Base-by-base conservation (phyloP, 2,113 vertebrate species). In the Oreochromis spilurus region DNA sequence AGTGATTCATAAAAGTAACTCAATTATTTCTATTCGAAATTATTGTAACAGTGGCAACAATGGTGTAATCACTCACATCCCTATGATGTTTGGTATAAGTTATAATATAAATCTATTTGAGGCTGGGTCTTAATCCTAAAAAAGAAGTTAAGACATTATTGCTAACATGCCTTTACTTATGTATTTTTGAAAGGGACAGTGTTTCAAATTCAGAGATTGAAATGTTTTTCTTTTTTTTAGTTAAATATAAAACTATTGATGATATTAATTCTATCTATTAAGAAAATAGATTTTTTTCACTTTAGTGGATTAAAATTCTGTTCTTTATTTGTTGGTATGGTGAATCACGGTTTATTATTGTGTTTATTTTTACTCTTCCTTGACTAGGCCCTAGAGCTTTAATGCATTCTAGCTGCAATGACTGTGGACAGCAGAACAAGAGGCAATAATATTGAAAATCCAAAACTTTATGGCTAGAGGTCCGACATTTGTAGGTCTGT, bases 241-340 rank as follows among this genome's bases (percentile, higher is more conserved):
- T 67, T 67, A 38, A 0, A 34, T 14, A 40, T 21, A 40, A 67
- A 67, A 67, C 3, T 40, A 62, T 19, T 62, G 58, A 34, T 62
- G 11, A 3, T 62, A 34, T 62, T 34, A 19, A 62, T 34, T 34
- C 29, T 60, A 34, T 34, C 29, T 60, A 60, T 60, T 60, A 60
- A 19, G 57, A 60, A 6, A 62, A 26, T n/a, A n/a, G n/a, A n/a
- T 60, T 31, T 60, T 60, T 14, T 16, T 60, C 0, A 0, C 0
- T 60, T 19, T 4, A 3, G 8, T 60, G 16, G 1, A 60, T 17
- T 60, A 1, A 60, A 60, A 34, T 60, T 60, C 8, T 60, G 29
- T 29, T 4, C 29, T 19, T 60, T 60, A 31, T 60, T 60, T 6
- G 57, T 60, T 60, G 5, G 16, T 5, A 60, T 34, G 4, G 57